Evolutionary conservation across 30 jellyfish, hydroid and myxozoan genomes (phyloP), one percentile per base, ranked within the genome.

Genomic region (Aurelia sp.): DNA sequence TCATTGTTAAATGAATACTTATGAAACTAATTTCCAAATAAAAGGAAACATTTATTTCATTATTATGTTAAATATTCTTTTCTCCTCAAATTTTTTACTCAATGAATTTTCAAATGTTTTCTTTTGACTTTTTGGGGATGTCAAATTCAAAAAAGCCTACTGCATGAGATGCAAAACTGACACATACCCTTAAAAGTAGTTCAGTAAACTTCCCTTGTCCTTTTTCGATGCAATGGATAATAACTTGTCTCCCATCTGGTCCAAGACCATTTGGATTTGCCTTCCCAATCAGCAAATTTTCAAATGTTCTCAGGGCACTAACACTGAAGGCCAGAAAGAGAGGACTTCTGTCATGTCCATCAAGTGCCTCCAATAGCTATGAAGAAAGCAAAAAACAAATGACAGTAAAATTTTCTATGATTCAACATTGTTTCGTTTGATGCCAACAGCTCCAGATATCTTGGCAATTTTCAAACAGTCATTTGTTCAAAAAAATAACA

Each of bases 141-240:
- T 5, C 2, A 9, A 44, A 44, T 5, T 7, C 8, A 0, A 44
- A 44, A 44, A 8, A 7, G 55, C 55, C 13, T 44, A 44, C 55
- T 44, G 55, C 55, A 4, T 4, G 7, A 40, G 10, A 40, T 44
- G 15, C 3, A 44, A 44, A 17, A 4, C 10, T 17, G 21, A 18
- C 50, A 67, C 94, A 10, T 31, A 70, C 91, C 89, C 53, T 78
- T 15, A 88, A 64, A 21, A 78, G 88, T 4, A 62, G 69, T 27
- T 74, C 81, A 6, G 82, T 77, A 52, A 69, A 73, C 31, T 72
- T 78, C 24, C 91, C 86, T 10, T 35, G 90, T 8, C 93, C 93
- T 81, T 81, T 89, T 79, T 89, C 97, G 33, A 89, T 73, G 4
- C 90, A 58, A 66, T 89, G 97, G 58, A 89, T 64, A 17, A 81